Evolutionary conservation across 2,888 invertebrate species (phyloP), one percentile per base, ranked within the genome.

Genomic region (Microplitis deprimator): DNA sequence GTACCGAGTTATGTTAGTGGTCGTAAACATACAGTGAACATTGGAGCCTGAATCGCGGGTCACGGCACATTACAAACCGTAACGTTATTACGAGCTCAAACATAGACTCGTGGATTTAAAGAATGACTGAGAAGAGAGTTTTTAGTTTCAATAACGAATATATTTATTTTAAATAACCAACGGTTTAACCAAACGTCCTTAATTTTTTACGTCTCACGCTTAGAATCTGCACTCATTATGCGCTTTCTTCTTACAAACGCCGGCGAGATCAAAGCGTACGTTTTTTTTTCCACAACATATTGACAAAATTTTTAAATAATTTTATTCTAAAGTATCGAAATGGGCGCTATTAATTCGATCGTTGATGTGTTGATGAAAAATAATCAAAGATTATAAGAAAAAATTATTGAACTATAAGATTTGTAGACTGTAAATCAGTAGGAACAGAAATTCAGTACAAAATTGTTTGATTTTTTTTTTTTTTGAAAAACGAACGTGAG

Each of bases 1-100:
- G 50, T 50, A 50, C 13, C 13, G 13, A 50, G 50, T 13, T 50
- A 50, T 50, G 10, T 50, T 50, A 50, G 50, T 50, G 75, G 82
- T 85, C 85, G 84, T 85, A 85, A 85, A 85, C 85, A 84, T 83
- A 87, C 86, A 85, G 86, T 86, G 84, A 84, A 84, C 83, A 79
- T 83, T 82, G 82, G 79, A 83, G 82, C 81, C 84, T 80, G 80
- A 78, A 77, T 79, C 79, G 77, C 78, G 79, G 82, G 86, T 84
- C 85, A 87, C 86, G 86, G 80, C 82, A 81, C 81, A 83, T 89
- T 87, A 87, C 81, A 79, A 79, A 81, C 84, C 83, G 84, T 84
- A 85, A 86, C 85, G 82, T 83, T 82, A 83, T 85, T 84, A 83
- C 78, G 79, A 74, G 81, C 80, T 82, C 78, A 77, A 76, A 69